Percentiles rank a stretch among this genome's conserved stretches.
These are phyloP conservation scores for Psophia crepitans DNA, from an alignment of 2,113 vertebrate species.

Conservation along the genomic window DNA sequence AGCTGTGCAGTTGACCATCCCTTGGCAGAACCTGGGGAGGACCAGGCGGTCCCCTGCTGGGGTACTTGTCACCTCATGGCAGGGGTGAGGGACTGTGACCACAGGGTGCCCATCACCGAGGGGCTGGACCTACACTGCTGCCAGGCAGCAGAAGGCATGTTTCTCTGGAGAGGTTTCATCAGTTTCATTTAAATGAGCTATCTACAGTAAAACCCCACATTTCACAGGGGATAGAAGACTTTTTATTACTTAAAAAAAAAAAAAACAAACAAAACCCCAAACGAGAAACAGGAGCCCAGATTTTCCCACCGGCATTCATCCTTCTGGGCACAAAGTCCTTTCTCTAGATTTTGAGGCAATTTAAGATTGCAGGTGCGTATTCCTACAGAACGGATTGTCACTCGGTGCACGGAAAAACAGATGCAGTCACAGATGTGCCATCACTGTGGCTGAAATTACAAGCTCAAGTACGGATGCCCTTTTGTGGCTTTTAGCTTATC, in stretches of 20 bases:
- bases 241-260: neutral
- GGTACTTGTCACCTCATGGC: neutral
- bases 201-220: neutral
- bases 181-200: neutral
- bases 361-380: neutral
- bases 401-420: neutral
- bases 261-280: too few species aligned
- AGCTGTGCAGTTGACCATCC: neutral
- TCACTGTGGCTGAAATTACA: neutral
- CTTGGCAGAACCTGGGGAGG: neutral
- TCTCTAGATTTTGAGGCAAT: neutral
- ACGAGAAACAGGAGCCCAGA: neutral
- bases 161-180: neutral
- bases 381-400: neutral
- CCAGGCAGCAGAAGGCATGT: neutral
- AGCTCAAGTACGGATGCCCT: neutral
- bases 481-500: neutral
- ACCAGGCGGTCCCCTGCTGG: accelerated
- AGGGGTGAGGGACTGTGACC: neutral
- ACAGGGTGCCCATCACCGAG: neutral
- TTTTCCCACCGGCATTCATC: neutral
- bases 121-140: accelerated
- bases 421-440: neutral
- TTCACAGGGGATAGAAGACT: neutral
- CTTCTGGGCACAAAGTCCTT: neutral